Evolutionary conservation across 2,113 vertebrate genomes (phyloP), one percentile per base, ranked within the genome.

Genomic region (Circaetus cinerascens): DNA sequence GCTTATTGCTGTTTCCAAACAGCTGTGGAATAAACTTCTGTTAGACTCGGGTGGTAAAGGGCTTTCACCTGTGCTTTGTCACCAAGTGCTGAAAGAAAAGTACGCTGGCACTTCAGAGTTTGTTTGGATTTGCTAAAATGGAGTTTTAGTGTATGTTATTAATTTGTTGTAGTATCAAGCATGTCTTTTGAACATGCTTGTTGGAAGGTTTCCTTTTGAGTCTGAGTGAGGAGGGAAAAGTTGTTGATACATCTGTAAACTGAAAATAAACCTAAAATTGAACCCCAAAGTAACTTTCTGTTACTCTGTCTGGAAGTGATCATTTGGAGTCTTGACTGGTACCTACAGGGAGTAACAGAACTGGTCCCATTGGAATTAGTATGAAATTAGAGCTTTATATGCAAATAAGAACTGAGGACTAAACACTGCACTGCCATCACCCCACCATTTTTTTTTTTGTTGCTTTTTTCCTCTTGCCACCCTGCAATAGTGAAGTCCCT

Each of bases 101-200:
- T 43, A n/a, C 0, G 0, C 34, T 41, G 48, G 30, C 63, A 48
- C 27, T 55, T 34, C 1, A 9, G 63, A 73, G 36, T 72, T 86
- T 63, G 38, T 71, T 91, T 57, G 22, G 48, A 11, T 94, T 81
- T 87, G 36, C 59, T 38, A 36, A 87, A 87, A 67, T 23, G 51
- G 22, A 36, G 9, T 30, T 53, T 15, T 13, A 64, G 68, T 43
- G 57, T n/a, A 15, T 29, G 15, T 43, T 80, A 51, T 8, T 64
- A 73, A 51, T 80, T 79, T 46, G n/a, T 36, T 59, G 19, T 26
- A 69, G 8, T 5, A 29, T 60, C 59, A n/a, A 29, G 29, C 9
- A 1, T 0, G 13, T 48, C 40, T 62, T 51, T 53, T 72, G 45
- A 30, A 86, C 60, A n/a, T 21, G 34, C 67, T 63, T 30, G 4